Conservation (phyloP, 2,888 invertebrate species). For the Ophion ellenae region DNA sequence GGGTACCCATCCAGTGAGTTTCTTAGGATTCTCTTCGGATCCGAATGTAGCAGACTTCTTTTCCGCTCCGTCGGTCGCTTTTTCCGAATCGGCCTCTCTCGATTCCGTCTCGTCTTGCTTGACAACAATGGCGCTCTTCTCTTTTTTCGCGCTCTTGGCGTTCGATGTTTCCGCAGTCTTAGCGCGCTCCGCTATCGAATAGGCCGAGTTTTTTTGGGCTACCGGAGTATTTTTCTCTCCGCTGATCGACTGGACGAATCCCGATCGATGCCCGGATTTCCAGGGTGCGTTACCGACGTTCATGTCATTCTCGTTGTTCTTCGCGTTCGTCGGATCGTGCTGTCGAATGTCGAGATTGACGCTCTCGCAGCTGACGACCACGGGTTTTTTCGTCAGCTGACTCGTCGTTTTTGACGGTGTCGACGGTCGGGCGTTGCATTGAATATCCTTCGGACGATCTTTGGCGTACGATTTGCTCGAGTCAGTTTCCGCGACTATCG, state of each 20-base stretch:
- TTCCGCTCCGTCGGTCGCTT: background rate
- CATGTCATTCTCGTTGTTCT: constrained; percentile 30
- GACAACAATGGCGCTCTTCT: background rate
- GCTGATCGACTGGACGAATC: background rate
- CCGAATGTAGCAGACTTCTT: constrained; percentile 64
- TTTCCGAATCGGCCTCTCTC: constrained; percentile 25
- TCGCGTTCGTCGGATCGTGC: background rate
- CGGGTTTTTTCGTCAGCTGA: constrained; percentile 31
- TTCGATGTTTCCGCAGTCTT: background rate
- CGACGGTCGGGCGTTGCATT: background rate
- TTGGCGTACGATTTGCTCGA: background rate
- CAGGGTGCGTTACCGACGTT: constrained; percentile 19
- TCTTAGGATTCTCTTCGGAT: constrained; percentile 72
- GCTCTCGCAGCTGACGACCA: constrained; percentile 34
- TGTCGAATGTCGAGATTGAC: constrained; percentile 25
- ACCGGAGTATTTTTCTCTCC: constrained; percentile 1
- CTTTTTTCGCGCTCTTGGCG: background rate
- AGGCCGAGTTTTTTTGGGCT: background rate
- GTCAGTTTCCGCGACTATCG: constrained; percentile 1
- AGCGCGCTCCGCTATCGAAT: background rate
- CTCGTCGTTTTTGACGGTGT: constrained; percentile 5
- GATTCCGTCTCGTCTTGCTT: background rate
- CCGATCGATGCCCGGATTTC: background rate
- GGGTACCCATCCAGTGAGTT: constrained; percentile 76
- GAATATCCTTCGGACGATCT: background rate